A percentile compares a stretch with the other conserved stretches of the same genome.
phyloP scores from a whole-genome alignment of 2,888 invertebrate genomes.

The Smittia aterrima region DNA sequence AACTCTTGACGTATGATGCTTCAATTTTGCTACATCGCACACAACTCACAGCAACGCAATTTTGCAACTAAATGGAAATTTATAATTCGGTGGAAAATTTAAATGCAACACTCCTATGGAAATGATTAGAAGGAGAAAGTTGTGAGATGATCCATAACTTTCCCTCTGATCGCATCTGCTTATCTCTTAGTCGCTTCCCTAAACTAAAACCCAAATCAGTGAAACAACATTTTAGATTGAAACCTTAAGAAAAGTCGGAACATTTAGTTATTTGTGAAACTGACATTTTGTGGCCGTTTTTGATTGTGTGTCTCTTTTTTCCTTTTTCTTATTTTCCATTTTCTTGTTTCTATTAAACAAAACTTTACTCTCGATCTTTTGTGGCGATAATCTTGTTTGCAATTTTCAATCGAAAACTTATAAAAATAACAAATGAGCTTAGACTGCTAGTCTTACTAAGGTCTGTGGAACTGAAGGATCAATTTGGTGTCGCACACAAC shows the following conservation, averaged over 20 bases:
- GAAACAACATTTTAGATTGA: too few species aligned
- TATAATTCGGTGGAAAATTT: too few species aligned
- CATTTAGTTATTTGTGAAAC: not conserved
- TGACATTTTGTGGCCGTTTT: constrained; percentile 30
- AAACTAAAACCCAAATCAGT: too few species aligned
- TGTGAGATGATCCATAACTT: too few species aligned
- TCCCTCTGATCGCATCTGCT: too few species aligned
- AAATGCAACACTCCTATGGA: too few species aligned
- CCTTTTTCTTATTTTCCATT: constrained; percentile 33
- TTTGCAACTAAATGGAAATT: too few species aligned
- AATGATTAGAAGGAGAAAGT: too few species aligned
- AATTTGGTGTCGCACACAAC: constrained; percentile 61
- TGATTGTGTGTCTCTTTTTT: constrained; percentile 41
- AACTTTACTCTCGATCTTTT: too few species aligned
- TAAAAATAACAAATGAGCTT: constrained; percentile 46
- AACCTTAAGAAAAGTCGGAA: too few species aligned
- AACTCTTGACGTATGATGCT: not conserved
- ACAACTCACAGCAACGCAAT: not conserved
- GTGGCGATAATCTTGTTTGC: constrained; percentile 22
- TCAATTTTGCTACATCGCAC: not conserved
- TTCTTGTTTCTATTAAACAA: not conserved
- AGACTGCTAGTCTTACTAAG: constrained; percentile 56
- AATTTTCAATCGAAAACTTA: constrained; percentile 26
- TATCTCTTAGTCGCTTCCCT: too few species aligned
- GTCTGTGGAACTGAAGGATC: constrained; percentile 56